phyloP scores from a whole-genome alignment of 2,888 invertebrate genomes.

The Kuschelorhynchus macadamiae region DNA sequence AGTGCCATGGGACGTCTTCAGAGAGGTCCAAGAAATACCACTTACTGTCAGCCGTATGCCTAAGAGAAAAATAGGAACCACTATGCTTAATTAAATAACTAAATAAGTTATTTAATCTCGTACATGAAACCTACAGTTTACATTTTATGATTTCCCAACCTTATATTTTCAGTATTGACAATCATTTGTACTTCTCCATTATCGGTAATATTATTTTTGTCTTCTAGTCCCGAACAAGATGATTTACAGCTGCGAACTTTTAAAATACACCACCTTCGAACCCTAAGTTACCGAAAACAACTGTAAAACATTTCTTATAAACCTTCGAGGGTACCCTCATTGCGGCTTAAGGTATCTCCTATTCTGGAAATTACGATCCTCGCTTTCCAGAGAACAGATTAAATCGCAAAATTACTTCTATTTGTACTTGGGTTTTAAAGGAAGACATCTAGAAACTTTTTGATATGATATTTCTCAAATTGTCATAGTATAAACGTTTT shows the following conservation, averaged over 20 bases:
- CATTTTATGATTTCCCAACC: too few species aligned
- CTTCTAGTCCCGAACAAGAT: background rate
- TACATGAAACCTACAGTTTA: too few species aligned
- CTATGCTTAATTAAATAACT: too few species aligned
- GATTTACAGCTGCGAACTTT: conserved; percentile 56
- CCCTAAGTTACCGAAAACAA: conserved; percentile 47
- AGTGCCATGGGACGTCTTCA: too few species aligned
- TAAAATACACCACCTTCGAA: conserved; percentile 59
- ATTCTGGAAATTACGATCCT: conserved; percentile 2
- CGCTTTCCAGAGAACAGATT: conserved; percentile 11
- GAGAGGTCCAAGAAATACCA: too few species aligned
- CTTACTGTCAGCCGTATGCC: too few species aligned
- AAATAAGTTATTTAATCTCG: too few species aligned
- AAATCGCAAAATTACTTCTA: conserved; percentile 15
- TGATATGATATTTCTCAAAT: conserved; percentile 21
- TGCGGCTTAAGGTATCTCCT: conserved; percentile 13
- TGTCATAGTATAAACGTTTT: too few species aligned
- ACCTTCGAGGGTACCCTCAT: conserved; percentile 38
- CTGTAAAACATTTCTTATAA: conserved; percentile 57
- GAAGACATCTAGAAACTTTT: conserved; percentile 8
- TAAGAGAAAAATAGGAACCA: too few species aligned
- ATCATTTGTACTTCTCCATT: too few species aligned
- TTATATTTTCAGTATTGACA: too few species aligned
- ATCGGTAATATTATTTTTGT: too few species aligned
- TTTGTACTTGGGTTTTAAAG: conserved; percentile 11